Conservation (phyloP, 2,888 invertebrate species). For the Hydriomena furcata region DNA sequence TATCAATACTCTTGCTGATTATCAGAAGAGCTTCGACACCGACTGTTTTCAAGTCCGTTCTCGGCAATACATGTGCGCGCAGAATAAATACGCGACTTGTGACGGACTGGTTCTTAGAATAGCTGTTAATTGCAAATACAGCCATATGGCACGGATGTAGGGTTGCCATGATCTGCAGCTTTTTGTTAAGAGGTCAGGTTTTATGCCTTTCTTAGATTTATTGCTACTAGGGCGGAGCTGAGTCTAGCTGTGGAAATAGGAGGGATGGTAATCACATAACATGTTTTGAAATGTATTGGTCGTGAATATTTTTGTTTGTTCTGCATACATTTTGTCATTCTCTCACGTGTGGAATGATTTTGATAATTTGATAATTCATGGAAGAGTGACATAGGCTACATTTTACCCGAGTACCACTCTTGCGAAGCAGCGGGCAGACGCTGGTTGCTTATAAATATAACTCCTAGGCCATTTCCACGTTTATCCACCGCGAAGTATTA, state of each 20-base stretch:
- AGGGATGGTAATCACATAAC: neutral
- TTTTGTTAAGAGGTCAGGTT: conserved; percentile 22
- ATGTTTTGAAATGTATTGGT: neutral
- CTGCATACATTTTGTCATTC: too few species aligned
- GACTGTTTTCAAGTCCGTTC: conserved; percentile 47
- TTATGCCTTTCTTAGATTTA: conserved; percentile 17
- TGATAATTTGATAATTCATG: too few species aligned
- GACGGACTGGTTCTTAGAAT: conserved; percentile 48
- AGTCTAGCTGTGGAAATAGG: neutral
- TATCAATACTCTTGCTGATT: too few species aligned
- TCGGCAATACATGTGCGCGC: conserved; percentile 41
- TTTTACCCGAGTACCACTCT: too few species aligned
- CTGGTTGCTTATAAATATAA: conserved; percentile 25
- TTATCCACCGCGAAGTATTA: conserved; percentile 32
- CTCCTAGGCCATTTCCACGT: conserved; percentile 26
- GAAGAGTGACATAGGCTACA: too few species aligned
- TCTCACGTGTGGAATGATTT: too few species aligned
- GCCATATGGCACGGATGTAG: conserved; percentile 47
- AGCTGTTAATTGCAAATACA: conserved; percentile 50
- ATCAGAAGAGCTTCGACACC: conserved; percentile 10
- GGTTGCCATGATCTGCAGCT: conserved; percentile 21
- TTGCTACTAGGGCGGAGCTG: neutral
- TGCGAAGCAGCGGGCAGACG: conserved; percentile 2
- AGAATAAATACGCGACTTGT: conserved; percentile 13
- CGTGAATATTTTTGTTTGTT: too few species aligned